These are phyloP conservation scores for Scomber japonicus DNA, from an alignment of 2,113 vertebrate genomes.

Conservation along the genomic window DNA sequence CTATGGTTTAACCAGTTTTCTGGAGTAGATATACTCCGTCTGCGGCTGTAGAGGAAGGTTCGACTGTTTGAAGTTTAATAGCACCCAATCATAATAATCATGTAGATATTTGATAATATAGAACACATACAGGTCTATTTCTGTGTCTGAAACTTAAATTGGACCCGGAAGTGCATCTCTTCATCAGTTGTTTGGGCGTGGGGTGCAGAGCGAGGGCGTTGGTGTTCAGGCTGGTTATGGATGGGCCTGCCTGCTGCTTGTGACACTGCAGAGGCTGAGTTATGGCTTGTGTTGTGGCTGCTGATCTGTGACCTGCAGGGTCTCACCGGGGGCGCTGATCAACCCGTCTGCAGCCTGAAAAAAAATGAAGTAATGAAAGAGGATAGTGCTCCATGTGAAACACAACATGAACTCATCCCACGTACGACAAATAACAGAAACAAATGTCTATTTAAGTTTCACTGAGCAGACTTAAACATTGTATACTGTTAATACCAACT, in stretches of 20 bases:
- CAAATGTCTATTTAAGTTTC: too few species aligned
- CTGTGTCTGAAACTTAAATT: not conserved
- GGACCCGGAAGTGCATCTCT: slow-evolving; percentile 3
- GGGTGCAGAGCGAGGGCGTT: not conserved
- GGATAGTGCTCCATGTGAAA: not conserved
- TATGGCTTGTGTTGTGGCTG: slow-evolving; percentile 52
- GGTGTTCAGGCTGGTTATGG: slow-evolving; percentile 31
- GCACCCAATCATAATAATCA: too few species aligned
- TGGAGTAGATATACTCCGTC: too few species aligned
- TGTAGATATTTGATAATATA: too few species aligned
- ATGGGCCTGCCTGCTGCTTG: slow-evolving; percentile 28
- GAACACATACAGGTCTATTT: not conserved
- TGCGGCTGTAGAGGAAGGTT: too few species aligned
- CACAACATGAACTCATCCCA: not conserved
- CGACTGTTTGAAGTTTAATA: too few species aligned
- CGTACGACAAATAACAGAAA: not conserved
- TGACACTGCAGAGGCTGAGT: slow-evolving; percentile 49
- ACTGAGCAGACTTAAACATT: too few species aligned
- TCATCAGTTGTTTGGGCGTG: slow-evolving; percentile 26
- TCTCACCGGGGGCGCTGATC: slow-evolving; percentile 25
- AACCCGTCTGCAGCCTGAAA: slow-evolving; percentile 18
- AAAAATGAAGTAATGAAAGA: not conserved
- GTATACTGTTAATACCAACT: too few species aligned
- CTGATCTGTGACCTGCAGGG: slow-evolving; percentile 50
- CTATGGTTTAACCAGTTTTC: too few species aligned